phyloP scores from a whole-genome alignment of 30 jellyfish, hydroid and myxozoan species.

The Pelagia noctiluca region DNA sequence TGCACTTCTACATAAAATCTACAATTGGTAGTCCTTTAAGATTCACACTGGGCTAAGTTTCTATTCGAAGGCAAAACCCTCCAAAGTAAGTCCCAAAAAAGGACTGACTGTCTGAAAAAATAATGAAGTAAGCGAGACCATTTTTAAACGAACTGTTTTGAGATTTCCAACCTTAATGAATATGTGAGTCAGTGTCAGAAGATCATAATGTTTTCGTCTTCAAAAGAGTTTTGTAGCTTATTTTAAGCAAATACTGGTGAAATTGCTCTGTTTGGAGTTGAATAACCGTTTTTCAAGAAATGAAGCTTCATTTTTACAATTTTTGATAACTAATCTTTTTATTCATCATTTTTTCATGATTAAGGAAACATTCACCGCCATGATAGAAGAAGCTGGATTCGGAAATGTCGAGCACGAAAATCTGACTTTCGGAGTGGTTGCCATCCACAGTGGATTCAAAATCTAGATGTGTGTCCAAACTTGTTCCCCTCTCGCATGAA shows the following conservation, averaged over 20 bases:
- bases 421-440: slow-evolving; percentile 93
- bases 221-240: neutral
- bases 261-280: neutral
- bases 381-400: slow-evolving; percentile 95
- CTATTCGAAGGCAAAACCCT: too few species aligned
- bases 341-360: neutral
- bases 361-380: slow-evolving; percentile 78
- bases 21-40: too few species aligned
- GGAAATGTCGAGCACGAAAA: slow-evolving; percentile 74
- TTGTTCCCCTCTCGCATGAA: too few species aligned
- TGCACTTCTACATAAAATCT: too few species aligned
- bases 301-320: neutral
- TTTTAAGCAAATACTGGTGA: neutral
- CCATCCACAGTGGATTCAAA: slow-evolving; percentile 94
- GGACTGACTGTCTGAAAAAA: too few species aligned
- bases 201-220: neutral
- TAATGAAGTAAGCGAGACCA: neutral
- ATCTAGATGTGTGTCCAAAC: slow-evolving; percentile 29
- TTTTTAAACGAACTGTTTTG: neutral
- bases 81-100: too few species aligned
- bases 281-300: neutral
- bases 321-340: neutral
- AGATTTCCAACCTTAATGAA: neutral
- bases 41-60: too few species aligned
- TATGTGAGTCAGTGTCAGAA: neutral